phyloP scores from a whole-genome alignment of 2,888 invertebrate species.

The Horisme vitalbata region DNA sequence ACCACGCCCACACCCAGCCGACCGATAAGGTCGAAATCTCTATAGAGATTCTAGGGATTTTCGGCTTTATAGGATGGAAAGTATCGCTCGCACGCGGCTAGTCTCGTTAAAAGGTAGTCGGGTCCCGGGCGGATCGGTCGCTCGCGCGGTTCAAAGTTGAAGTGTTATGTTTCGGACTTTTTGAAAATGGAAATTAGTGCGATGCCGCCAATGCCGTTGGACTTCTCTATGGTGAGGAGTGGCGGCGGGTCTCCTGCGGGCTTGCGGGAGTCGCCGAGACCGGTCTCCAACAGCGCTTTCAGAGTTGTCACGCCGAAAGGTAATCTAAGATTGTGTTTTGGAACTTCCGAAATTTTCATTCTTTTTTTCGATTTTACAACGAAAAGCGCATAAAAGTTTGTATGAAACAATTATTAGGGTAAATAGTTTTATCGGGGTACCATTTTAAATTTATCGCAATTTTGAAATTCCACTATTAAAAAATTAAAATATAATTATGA shows the following conservation, averaged over 20 bases:
- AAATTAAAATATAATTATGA: too few species aligned
- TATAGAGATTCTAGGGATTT: conserved; percentile 68
- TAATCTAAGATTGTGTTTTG: conserved; percentile 46
- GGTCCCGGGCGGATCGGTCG: conserved; percentile 72
- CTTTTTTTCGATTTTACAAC: too few species aligned
- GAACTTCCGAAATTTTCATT: too few species aligned
- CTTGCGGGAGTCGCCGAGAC: conserved; percentile 68
- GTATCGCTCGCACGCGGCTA: conserved; percentile 49
- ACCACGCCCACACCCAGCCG: conserved; percentile 66
- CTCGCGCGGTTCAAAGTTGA: conserved; percentile 43
- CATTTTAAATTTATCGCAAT: too few species aligned
- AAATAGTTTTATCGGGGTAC: too few species aligned
- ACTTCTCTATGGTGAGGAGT: conserved; percentile 84
- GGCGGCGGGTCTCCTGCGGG: conserved; percentile 59
- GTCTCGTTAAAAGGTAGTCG: conserved; percentile 69
- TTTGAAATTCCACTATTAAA: too few species aligned
- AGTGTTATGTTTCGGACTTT: conserved; percentile 51
- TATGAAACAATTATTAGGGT: too few species aligned
- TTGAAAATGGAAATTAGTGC: conserved; percentile 81
- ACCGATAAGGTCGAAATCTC: conserved; percentile 78
- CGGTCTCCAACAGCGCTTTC: conserved; percentile 84
- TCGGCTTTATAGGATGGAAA: conserved; percentile 70
- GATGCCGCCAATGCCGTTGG: conserved; percentile 85
- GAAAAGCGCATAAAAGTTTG: too few species aligned
- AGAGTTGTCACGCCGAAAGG: conserved; percentile 87